Evolutionary conservation across 2,113 vertebrate species (phyloP), one percentile per base, ranked within the genome.

Genomic region (Notarius lentiginosus): DNA sequence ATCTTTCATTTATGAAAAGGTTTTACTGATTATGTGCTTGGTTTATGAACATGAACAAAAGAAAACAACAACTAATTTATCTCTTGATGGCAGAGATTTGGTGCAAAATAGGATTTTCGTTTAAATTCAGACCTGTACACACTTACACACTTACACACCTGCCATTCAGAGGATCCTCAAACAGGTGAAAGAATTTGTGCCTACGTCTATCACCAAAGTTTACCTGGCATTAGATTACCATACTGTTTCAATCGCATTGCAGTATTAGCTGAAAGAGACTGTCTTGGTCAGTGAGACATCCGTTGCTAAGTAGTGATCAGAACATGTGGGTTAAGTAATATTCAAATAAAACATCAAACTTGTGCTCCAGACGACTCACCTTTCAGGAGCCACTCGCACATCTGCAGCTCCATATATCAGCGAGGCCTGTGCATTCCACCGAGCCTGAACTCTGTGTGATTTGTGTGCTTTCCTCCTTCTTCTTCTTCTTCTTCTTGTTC

Each of bases 321-420:
- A 22, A 80, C 79, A 80, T 27, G 30, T 80, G 55, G 79, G 79
- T 60, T 61, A 80, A 77, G 84, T 84, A 82, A 86, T 83, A 86
- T 75, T 90, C 65, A 90, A 75, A 87, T 80, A 87, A 88, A 80
- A 80, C 55, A 80, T 84, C 83, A 87, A 90, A 87, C 66, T 79
- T 89, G 87, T 82, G 88, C 30, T 83, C 87, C 90, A 92, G 91
- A 90, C 92, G 53, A 87, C 85, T 84, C 87, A 85, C 92, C 79
- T 80, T 90, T 90, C 90, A 90, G 86, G 79, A 86, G 87, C 92
- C 88, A 91, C 91, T 93, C 89, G 91, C 94, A 95, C 95, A 95
- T 95, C 93, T 95, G 94, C 92, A 92, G 91, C 92, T 55, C 85
- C 85, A 93, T 95, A 95, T 94, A 94, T 95, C 94, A 95, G 89